These are phyloP conservation scores for Eurytoma californica DNA, from an alignment of 2,888 invertebrate species.

Conservation along the genomic window DNA sequence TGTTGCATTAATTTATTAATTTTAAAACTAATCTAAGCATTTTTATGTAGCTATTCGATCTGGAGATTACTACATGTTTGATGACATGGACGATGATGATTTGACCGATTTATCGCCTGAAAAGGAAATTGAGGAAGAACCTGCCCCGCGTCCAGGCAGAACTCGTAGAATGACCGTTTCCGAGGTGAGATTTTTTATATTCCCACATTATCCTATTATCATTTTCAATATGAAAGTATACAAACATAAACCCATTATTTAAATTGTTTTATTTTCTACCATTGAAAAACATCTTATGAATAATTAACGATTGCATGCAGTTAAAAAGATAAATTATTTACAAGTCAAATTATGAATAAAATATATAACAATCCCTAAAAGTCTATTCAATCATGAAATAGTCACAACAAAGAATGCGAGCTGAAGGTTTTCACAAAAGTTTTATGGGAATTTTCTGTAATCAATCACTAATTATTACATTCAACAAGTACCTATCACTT, in stretches of 20 bases:
- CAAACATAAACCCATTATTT: background rate
- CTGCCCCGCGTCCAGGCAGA: conserved; percentile 70
- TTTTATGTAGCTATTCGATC: conserved; percentile 91
- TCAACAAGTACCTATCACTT: no score
- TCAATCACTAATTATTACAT: no score
- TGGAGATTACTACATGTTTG: conserved; percentile 99
- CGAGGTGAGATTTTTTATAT: conserved; percentile 56
- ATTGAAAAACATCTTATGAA: no score
- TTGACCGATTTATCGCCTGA: conserved; percentile 80
- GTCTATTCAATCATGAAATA: no score
- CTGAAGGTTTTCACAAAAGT: no score
- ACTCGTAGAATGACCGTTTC: conserved; percentile 76
- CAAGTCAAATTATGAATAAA: no score
- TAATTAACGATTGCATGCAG: no score
- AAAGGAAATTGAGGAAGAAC: conserved; percentile 78
- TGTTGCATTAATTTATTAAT: background rate
- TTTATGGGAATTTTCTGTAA: no score
- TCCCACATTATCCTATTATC: background rate
- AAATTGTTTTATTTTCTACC: no score
- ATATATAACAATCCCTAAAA: no score
- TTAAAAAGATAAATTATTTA: no score
- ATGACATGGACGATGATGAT: conserved; percentile 90
- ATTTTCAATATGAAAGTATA: background rate
- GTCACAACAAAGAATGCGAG: no score
- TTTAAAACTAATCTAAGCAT: conserved; percentile 1